Percentiles rank a stretch among this genome's conserved stretches.
phyloP scores from a whole-genome alignment of 2,113 vertebrate genomes.

The Hypomesus transpacificus region DNA sequence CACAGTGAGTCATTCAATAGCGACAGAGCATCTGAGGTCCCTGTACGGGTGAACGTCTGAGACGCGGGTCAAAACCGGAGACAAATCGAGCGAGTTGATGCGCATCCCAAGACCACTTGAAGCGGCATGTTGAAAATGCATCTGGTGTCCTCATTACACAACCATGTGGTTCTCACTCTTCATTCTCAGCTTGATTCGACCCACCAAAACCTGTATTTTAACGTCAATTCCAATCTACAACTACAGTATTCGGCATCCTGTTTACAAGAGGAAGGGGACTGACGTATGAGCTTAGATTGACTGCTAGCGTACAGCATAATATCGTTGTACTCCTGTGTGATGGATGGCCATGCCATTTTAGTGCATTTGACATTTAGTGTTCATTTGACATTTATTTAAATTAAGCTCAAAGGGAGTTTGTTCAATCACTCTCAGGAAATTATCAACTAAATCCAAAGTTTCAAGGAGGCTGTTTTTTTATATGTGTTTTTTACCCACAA shows the following conservation, averaged over 20 bases:
- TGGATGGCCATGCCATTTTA: slow-evolving; percentile 23
- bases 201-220: too few species aligned
- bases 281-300: too few species aligned
- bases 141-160: background rate
- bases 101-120: background rate
- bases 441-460: background rate
- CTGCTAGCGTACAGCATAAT: background rate
- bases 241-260: too few species aligned
- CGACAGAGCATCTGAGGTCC: background rate
- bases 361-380: slow-evolving; percentile 33
- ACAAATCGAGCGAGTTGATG: background rate
- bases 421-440: background rate
- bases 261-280: too few species aligned
- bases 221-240: too few species aligned
- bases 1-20: background rate
- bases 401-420: background rate
- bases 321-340: background rate
- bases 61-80: background rate
- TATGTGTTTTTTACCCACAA: too few species aligned
- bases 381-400: background rate
- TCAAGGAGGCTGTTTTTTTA: background rate
- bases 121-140: background rate
- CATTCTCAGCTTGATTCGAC: too few species aligned
- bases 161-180: too few species aligned
- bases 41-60: background rate